Percentiles rank a stretch among this genome's conserved stretches.
Evolutionary conservation across 1,140 invertebrate species (phyloP).

Genomic region (Brachystomella parvula): DNA sequence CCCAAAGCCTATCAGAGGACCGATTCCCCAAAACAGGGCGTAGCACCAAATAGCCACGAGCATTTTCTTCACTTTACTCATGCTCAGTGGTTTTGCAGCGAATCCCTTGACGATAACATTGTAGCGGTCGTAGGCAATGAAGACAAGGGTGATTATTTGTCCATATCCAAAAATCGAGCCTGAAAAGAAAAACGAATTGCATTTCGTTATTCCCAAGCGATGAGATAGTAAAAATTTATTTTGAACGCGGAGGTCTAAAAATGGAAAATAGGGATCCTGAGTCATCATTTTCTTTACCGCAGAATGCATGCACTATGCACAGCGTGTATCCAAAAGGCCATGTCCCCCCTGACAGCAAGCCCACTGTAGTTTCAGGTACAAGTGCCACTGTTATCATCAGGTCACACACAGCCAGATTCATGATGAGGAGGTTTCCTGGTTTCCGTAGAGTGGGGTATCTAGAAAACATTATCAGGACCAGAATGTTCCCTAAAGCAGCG

Average conservation of each 20-base stretch:
- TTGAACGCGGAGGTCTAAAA: background rate
- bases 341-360: background rate
- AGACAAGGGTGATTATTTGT: constrained; percentile 39
- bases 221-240: no score
- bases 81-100: constrained; percentile 39
- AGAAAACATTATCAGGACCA: background rate
- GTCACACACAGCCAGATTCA: background rate
- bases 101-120: constrained; percentile 42
- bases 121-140: constrained; percentile 42
- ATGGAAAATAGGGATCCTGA: background rate
- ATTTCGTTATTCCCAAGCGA: no score
- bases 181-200: background rate
- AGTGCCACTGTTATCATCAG: no score
- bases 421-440: background rate
- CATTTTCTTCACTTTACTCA: constrained; percentile 33
- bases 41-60: constrained; percentile 39
- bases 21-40: constrained; percentile 36
- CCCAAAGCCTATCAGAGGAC: constrained; percentile 41
- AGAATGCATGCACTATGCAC: constrained; percentile 2
- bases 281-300: no score
- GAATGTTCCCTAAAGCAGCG: background rate
- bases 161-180: constrained; percentile 40
- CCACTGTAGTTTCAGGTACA: background rate
- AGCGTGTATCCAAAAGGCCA: background rate
- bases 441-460: background rate